phyloP scores from a whole-genome alignment of 2,888 invertebrate genomes.

The Tiliacea citrago region DNA sequence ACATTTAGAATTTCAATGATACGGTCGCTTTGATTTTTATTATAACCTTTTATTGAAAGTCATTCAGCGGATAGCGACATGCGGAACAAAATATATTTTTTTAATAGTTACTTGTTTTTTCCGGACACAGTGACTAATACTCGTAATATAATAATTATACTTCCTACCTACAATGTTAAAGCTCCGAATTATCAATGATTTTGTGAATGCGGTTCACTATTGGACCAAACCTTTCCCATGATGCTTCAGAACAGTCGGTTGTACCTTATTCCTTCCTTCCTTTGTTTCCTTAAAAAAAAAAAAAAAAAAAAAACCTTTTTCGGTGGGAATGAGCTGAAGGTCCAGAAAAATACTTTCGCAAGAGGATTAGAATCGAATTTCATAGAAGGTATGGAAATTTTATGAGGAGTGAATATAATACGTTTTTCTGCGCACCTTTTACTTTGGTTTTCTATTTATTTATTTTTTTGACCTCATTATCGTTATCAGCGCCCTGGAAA shows the following conservation, averaged over 20 bases:
- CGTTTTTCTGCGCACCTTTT: too few relatives aligned
- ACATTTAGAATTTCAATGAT: neutral
- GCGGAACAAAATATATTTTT: constrained; percentile 28
- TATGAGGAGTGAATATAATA: too few relatives aligned
- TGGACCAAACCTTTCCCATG: neutral
- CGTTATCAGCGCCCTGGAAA: too few relatives aligned
- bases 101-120: neutral
- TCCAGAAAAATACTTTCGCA: too few relatives aligned
- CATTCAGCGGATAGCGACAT: neutral
- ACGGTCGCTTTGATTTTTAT: neutral
- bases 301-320: neutral
- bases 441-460: too few relatives aligned
- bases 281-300: too few relatives aligned
- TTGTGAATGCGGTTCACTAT: neutral
- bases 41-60: neutral
- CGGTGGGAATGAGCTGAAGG: neutral
- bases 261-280: neutral
- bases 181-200: neutral
- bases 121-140: neutral
- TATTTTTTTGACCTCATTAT: too few relatives aligned
- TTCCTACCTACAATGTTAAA: constrained; percentile 20
- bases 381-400: too few relatives aligned
- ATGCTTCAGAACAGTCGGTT: neutral
- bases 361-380: neutral
- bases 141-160: neutral